Evolutionary conservation across 2,113 vertebrate genomes (phyloP).

Genomic region (Porphyrio hochstetteri): DNA sequence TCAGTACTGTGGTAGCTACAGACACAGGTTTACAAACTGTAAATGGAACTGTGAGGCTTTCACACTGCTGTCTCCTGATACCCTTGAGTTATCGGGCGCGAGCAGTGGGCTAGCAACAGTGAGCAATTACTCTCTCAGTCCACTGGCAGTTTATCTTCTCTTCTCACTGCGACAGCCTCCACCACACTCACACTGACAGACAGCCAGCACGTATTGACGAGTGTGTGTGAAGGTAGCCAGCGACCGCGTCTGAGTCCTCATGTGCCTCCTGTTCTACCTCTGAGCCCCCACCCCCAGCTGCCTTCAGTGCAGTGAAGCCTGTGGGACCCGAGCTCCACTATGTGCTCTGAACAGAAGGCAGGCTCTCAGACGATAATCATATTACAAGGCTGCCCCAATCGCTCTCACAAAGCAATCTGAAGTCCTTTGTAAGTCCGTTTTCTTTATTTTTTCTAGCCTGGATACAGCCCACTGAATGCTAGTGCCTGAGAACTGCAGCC

Average conservation of each 20-base stretch:
- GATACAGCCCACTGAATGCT: background rate
- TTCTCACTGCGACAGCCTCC: background rate
- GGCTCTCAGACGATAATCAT: background rate
- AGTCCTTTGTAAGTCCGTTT: background rate
- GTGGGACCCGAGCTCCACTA: rapidly evolving
- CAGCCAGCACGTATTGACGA: background rate
- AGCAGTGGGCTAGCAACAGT: background rate
- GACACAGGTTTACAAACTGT: background rate
- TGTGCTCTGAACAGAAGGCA: background rate
- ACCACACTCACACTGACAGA: background rate
- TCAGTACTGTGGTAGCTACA: background rate
- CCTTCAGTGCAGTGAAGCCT: background rate
- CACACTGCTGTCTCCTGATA: background rate
- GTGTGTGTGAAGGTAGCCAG: background rate
- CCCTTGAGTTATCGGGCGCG: rapidly evolving
- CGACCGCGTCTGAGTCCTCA: background rate
- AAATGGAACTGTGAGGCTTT: background rate
- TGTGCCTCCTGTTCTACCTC: background rate
- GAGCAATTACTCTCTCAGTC: background rate
- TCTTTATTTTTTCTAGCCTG: background rate
- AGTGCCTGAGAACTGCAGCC: background rate
- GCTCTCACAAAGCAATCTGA: background rate
- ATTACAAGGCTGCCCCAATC: background rate
- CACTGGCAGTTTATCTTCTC: background rate
- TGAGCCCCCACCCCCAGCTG: rapidly evolving